phyloP scores from a whole-genome alignment of 2,113 vertebrate species.

The Brachypteracias leptosomus region DNA sequence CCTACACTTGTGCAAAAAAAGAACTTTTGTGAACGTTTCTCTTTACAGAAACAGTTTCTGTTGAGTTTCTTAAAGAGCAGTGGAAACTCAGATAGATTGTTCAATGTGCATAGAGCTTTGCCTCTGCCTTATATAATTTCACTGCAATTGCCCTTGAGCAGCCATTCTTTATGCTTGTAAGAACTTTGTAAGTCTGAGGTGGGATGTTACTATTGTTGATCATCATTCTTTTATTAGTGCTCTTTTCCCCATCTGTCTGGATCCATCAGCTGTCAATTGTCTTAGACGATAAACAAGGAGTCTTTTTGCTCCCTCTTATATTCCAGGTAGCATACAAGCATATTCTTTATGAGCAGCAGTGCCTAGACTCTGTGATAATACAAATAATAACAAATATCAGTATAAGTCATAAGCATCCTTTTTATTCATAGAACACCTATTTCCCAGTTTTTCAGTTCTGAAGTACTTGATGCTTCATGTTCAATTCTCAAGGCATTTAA shows the following conservation, averaged over 20 bases:
- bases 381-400: neutral
- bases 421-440: neutral
- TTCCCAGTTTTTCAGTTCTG: neutral
- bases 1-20: neutral
- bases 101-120: neutral
- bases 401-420: neutral
- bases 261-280: neutral
- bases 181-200: neutral
- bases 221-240: neutral
- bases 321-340: neutral
- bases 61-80: neutral
- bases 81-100: neutral
- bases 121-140: neutral
- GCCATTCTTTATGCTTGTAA: neutral
- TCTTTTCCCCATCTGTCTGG: neutral
- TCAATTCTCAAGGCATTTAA: neutral
- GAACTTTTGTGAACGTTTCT: neutral
- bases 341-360: neutral
- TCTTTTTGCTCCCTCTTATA: neutral
- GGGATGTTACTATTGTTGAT: neutral
- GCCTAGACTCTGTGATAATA: neutral
- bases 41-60: neutral
- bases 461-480: neutral
- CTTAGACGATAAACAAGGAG: neutral
- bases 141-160: neutral